Evolutionary conservation across 2,888 invertebrate species (phyloP).

Genomic region (Trichogramma evanescens): DNA sequence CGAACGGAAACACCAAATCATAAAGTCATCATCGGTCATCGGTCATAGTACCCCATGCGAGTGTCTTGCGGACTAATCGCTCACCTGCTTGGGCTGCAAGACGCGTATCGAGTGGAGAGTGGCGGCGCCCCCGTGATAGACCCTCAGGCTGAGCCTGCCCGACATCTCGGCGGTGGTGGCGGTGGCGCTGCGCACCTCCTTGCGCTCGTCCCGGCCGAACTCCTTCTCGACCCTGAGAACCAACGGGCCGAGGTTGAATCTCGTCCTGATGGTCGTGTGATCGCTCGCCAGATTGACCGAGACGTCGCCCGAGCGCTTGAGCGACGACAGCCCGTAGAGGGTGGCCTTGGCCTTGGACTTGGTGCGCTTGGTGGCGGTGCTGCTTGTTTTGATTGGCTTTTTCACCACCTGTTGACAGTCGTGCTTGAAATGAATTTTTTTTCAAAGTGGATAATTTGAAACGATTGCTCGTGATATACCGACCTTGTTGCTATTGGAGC

Average conservation of each 20-base stretch:
- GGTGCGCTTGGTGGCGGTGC: neutral
- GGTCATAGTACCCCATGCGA: no score
- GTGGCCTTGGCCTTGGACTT: slow-evolving; percentile 62
- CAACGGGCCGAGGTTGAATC: slow-evolving; percentile 73
- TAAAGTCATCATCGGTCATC: neutral
- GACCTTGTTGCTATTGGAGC: slow-evolving; percentile 4
- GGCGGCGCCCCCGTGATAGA: slow-evolving; percentile 74
- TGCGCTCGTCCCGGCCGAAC: slow-evolving; percentile 71
- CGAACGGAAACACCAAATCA: neutral
- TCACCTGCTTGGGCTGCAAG: slow-evolving; percentile 79
- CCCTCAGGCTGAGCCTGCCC: slow-evolving; percentile 69
- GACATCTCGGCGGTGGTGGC: slow-evolving; percentile 83
- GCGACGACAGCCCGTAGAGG: slow-evolving; percentile 70
- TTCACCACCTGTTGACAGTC: neutral
- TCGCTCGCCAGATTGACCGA: slow-evolving; percentile 71
- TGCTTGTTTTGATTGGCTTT: slow-evolving; percentile 4
- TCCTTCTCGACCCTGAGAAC: slow-evolving; percentile 73
- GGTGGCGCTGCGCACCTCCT: slow-evolving; percentile 77
- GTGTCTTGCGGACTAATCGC: no score
- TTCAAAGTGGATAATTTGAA: no score
- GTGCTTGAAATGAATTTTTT: no score
- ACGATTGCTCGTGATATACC: neutral
- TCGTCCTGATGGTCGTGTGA: slow-evolving; percentile 75
- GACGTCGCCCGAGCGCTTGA: slow-evolving; percentile 74
- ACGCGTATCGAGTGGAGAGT: slow-evolving; percentile 78